Evolutionary conservation across 2,113 vertebrate genomes (phyloP), one percentile per base, ranked within the genome.

Genomic region (Vireo altiloquus): DNA sequence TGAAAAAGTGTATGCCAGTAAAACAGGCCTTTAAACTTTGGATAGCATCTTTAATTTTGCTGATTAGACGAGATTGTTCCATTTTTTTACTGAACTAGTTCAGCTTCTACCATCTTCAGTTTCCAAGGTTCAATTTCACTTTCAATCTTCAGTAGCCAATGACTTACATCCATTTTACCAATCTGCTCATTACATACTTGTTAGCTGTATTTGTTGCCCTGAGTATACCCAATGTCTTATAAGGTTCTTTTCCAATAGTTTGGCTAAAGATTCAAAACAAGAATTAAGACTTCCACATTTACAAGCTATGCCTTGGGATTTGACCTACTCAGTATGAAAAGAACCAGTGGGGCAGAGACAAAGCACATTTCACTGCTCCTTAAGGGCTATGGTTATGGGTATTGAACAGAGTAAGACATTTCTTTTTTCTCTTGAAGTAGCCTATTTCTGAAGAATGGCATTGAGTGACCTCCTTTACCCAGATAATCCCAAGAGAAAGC

Each of bases 401-500:
- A 15, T 80, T 56, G 40, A 69, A 63, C 2, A 44, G 35, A 68
- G 1, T 63, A 66, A 89, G 44, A 93, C 28, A 33, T 79, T 86
- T 91, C 5, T 88, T 85, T 95, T 92, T 50, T 95, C 65, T 95
- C 87, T 96, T 96, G 53, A 93, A 97, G 83, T 6, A 91, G 63
- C 42, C 54, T 59, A 2, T 54, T 93, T 63, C 35, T 92, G 92
- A 96, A 97, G 81, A 90, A 98, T 98, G 98, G 96, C 97, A 8
- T 75, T 98, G 66, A 98, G 97, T 47, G 97, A 98, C 72, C 96
- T 98, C 63, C 94, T 98, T 75, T 98, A 97, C 56, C 98, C 98
- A 74, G 97, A 98, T 6, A 98, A 98, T 72, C 97, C 97, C 59
- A 96, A 77, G 84, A 97, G 97, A 91, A 84, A 98, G 57, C 96